Evolutionary conservation across 2,888 invertebrate species (phyloP), one percentile per base, ranked within the genome.

Genomic region (Synanthedon formicaeformis): DNA sequence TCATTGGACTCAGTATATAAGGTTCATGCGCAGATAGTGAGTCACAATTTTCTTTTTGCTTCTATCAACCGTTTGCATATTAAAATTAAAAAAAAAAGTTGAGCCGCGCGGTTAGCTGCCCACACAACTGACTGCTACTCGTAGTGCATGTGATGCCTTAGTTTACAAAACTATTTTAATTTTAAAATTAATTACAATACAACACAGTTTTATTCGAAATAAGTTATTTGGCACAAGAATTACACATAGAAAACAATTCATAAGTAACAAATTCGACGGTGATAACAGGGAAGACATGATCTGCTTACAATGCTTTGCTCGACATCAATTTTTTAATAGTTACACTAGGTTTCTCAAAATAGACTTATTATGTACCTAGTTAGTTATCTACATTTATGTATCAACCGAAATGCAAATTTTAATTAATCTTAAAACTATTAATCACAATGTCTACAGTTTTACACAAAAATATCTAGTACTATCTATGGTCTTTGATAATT

Each of bases 241-340:
- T 50, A 40, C 34, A 34, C 27, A n/a, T 40, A 50, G 12, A 50
- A 27, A 10, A 5, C 13, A 13, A 11, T 13, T 12, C 34, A 27
- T 50, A 34, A 50, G 4, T 12, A 66, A 63, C 67, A 63, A 69
- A 58, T 60, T 61, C 70, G 69, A 66, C 65, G 67, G 64, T 68
- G 66, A 75, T 70, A 72, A 67, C 63, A 78, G 75, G 82, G 82
- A 83, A 83, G 82, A 83, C 82, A 72, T 77, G 77, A 75, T 78
- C 73, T 73, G 76, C 62, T 73, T 72, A 66, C 66, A 72, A 67
- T 60, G 66, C 45, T 45, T 65, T 70, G 66, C 69, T 65, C 64
- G 70, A 66, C 59, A 66, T 66, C 45, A 45, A 45, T 45, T 45
- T 45, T n/a, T 45, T 12, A 34, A 51, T 51, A 41, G 13, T 12